Evolutionary conservation across 2,113 vertebrate species (phyloP).

Genomic region (Etheostoma cragini): DNA sequence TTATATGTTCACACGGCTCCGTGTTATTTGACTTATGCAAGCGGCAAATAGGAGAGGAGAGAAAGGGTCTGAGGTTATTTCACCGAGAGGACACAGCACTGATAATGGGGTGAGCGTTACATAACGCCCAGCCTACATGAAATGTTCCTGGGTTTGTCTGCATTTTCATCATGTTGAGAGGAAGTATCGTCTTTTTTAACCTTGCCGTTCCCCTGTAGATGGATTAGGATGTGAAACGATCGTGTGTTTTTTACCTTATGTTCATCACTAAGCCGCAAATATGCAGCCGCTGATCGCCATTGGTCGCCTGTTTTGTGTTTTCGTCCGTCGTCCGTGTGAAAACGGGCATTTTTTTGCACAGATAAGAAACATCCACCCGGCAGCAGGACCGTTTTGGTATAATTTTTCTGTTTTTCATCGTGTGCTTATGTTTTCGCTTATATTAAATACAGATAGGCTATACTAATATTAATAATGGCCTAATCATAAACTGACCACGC

Average conservation of each 20-base stretch:
- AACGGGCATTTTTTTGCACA: not conserved
- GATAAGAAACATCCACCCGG: not conserved
- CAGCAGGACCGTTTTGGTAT: conserved; percentile 39
- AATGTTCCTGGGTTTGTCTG: not conserved
- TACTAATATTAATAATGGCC: not conserved
- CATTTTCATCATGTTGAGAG: not conserved
- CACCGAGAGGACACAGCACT: conserved; percentile 40
- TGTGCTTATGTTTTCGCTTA: not conserved
- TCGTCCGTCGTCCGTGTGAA: conserved; percentile 14
- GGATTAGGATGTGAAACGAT: no score
- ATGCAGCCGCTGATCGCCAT: conserved; percentile 45
- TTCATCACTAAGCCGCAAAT: not conserved
- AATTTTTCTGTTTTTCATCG: not conserved
- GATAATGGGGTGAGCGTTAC: conserved; percentile 85
- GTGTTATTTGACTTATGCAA: conserved; percentile 47
- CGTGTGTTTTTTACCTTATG: not conserved
- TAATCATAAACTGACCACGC: not conserved
- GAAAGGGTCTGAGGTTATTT: conserved; percentile 9
- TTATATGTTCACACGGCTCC: conserved; percentile 15
- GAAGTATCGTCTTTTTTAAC: not conserved
- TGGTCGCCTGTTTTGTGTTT: conserved; percentile 27
- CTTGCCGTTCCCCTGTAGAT: not conserved
- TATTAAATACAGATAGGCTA: no score
- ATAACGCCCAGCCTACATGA: conserved; percentile 48
- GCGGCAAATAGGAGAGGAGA: conserved; percentile 34